Conservation (phyloP, 1,140 invertebrate genomes). For the fruit fly (Drosophila melanogaster) region DNA sequence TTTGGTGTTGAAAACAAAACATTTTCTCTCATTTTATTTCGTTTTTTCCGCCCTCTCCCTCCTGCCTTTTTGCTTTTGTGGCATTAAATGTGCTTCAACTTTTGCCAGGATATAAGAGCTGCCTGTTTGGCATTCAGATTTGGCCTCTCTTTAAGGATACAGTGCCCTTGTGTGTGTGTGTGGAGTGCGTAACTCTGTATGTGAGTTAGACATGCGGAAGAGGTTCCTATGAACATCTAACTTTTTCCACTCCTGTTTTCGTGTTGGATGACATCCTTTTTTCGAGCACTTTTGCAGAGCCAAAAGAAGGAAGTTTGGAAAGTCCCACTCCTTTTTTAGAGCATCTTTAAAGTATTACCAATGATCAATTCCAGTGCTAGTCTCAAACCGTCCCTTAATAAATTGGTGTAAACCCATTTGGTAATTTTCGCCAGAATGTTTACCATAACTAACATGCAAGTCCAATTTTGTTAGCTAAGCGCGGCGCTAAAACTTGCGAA, state of each 20-base stretch:
- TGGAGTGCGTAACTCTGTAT: background rate
- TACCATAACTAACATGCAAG: constrained; percentile 34
- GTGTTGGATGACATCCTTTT: background rate
- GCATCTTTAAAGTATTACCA: background rate
- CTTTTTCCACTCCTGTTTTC: background rate
- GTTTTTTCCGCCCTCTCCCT: constrained; percentile 37
- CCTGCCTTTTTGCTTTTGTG: constrained; percentile 30
- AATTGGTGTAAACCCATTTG: background rate
- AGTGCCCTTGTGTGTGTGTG: background rate
- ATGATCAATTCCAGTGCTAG: no score
- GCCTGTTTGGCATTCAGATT: constrained; percentile 14
- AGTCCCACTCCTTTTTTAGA: background rate
- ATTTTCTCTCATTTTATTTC: constrained; percentile 60
- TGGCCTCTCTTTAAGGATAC: constrained; percentile 29
- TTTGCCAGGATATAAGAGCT: constrained; percentile 36
- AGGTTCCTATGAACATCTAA: constrained; percentile 6
- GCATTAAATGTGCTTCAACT: constrained; percentile 75
- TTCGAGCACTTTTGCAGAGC: background rate
- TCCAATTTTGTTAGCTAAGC: constrained; percentile 21
- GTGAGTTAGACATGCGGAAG: constrained; percentile 21
- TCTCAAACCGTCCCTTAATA: background rate
- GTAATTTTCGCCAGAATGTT: constrained; percentile 7
- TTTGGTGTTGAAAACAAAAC: constrained; percentile 81
- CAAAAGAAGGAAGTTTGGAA: background rate
- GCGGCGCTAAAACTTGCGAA: constrained; percentile 16